Evolutionary conservation across 2,797 vertebrate genomes (phyloP).

Genomic region (Catostomus latipinnis): DNA sequence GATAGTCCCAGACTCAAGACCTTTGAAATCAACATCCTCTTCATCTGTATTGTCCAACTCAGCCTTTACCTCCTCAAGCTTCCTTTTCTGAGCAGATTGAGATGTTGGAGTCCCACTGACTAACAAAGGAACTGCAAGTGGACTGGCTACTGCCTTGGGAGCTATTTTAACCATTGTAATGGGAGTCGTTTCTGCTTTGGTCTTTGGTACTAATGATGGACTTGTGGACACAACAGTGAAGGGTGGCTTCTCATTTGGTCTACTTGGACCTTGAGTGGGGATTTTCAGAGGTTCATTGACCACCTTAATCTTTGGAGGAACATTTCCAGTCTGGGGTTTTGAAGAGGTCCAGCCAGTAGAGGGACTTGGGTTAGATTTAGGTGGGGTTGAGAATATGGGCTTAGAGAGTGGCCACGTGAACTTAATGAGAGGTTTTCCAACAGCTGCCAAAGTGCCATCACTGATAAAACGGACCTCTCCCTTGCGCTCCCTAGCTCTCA

Average conservation of each 20-base stretch:
- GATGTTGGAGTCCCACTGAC: conserved; percentile 71
- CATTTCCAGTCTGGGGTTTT: conserved; percentile 70
- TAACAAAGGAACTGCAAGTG: conserved; percentile 69
- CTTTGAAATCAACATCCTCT: conserved; percentile 67
- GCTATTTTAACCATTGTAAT: conserved; percentile 78
- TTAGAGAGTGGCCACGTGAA: conserved; percentile 84
- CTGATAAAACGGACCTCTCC: conserved; percentile 89
- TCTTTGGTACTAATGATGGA: conserved; percentile 75
- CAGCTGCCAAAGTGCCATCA: conserved; percentile 82
- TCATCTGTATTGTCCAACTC: conserved; percentile 75
- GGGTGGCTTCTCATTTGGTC: conserved; percentile 73
- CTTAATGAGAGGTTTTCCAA: conserved; percentile 84
- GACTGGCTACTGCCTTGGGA: conserved; percentile 70
- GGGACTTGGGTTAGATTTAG: conserved; percentile 68
- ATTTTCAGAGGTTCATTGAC: conserved; percentile 67
- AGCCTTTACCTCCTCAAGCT: conserved; percentile 75
- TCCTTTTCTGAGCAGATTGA: conserved; percentile 69
- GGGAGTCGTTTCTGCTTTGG: conserved; percentile 76
- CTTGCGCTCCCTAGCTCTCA: conserved; percentile 90
- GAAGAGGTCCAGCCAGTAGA: conserved; percentile 67
- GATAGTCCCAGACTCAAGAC: conserved; percentile 63
- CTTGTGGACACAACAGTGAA: conserved; percentile 67
- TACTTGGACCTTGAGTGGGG: conserved; percentile 71
- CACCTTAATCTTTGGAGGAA: conserved; percentile 74
- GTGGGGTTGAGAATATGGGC: conserved; percentile 78